These are phyloP conservation scores for Tinea semifulvella DNA, from an alignment of 2,888 invertebrate genomes.

Conservation along the genomic window DNA sequence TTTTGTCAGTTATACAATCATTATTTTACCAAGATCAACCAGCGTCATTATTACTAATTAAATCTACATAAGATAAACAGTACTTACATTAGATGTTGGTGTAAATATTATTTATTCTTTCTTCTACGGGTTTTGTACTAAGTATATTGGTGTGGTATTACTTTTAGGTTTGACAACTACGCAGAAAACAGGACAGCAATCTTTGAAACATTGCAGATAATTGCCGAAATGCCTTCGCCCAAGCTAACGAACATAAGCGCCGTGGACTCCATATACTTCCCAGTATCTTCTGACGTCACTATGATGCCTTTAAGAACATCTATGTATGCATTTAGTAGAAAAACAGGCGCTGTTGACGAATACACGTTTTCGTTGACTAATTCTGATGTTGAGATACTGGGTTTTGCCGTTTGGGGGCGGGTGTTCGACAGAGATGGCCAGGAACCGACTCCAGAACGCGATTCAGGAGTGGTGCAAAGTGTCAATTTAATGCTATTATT, in stretches of 20 bases:
- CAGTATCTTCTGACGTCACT: conserved; percentile 53
- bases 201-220: conserved; percentile 53
- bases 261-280: conserved; percentile 46
- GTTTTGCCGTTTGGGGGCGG: conserved; percentile 63
- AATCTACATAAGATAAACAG: too few species aligned
- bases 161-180: conserved; percentile 58
- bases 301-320: conserved; percentile 54
- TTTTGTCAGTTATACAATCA: too few species aligned
- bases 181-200: conserved; percentile 37
- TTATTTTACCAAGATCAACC: too few species aligned
- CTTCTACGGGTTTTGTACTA: too few species aligned
- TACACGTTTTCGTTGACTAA: conserved; percentile 30
- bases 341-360: conserved; percentile 21
- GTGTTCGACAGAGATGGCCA: conserved; percentile 49
- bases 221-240: conserved; percentile 47
- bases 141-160: too few species aligned
- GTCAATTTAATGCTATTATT: not conserved
- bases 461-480: not conserved
- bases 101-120: too few species aligned
- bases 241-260: conserved; percentile 25
- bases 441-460: conserved; percentile 28
- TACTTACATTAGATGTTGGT: too few species aligned
- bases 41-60: too few species aligned
- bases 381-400: conserved; percentile 38
- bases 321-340: conserved; percentile 31